These are phyloP conservation scores for Lasius fuliginosus DNA, from an alignment of 2,888 invertebrate genomes.

Conservation along the genomic window DNA sequence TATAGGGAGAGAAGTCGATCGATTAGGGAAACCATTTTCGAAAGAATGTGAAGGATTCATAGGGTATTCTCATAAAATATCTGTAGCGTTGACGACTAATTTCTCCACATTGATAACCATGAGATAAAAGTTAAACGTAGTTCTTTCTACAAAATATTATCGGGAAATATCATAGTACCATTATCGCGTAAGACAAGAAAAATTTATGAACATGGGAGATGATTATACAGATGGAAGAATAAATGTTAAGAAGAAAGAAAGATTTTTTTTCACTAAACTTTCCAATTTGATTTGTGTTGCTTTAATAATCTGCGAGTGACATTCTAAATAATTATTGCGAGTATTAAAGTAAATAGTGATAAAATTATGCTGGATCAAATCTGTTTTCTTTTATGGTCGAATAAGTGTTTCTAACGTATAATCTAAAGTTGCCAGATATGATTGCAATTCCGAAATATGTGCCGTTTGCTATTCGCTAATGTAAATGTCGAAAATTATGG, in stretches of 20 bases:
- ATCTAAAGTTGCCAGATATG: not conserved
- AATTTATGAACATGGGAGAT: not conserved
- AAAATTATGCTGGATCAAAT: not conserved
- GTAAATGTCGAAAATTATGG: not conserved
- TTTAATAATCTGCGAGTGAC: not conserved
- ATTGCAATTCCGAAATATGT: not conserved
- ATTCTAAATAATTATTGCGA: not conserved
- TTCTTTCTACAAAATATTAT: conserved; percentile 52
- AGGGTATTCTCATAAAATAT: not conserved
- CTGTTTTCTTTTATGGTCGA: not conserved
- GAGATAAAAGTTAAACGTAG: conserved; percentile 64
- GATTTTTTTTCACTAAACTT: not conserved
- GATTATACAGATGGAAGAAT: not conserved
- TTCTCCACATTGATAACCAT: conserved; percentile 43
- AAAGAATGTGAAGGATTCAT: not conserved
- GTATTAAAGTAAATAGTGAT: not conserved
- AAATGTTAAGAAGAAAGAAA: not conserved
- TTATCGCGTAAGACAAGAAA: conserved; percentile 44
- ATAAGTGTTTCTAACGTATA: not conserved
- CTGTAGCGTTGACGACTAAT: not conserved
- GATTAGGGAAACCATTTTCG: not conserved
- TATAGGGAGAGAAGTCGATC: not conserved
- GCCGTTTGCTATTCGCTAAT: not conserved
- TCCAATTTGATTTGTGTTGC: not conserved
- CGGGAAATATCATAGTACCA: conserved; percentile 24